phyloP scores from a whole-genome alignment of 2,888 invertebrate genomes.

The Danaus chrysippus region DNA sequence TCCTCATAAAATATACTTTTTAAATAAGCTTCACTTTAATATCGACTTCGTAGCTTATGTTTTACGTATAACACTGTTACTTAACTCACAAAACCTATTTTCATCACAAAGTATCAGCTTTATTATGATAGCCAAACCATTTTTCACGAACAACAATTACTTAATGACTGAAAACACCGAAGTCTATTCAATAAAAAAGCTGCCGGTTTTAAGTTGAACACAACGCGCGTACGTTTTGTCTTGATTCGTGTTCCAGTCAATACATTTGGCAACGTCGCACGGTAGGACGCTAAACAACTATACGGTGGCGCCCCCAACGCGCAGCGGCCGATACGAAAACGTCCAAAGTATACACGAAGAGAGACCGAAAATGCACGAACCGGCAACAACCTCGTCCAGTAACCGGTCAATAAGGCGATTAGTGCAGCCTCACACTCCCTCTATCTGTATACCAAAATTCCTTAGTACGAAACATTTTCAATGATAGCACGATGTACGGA shows the following conservation, averaged over 20 bases:
- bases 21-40: conserved; percentile 20
- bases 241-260: conserved; percentile 70
- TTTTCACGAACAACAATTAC: conserved; percentile 36
- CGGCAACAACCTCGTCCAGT: conserved; percentile 72
- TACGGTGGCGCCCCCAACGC: conserved; percentile 77
- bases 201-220: conserved; percentile 72
- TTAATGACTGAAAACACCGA: conserved; percentile 44
- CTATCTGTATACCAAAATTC: conserved; percentile 51
- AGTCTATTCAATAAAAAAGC: conserved; percentile 55
- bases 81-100: conserved; percentile 43
- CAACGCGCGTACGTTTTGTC: conserved; percentile 78
- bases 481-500: background rate
- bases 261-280: conserved; percentile 79
- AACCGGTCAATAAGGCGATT: conserved; percentile 79
- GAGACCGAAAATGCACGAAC: conserved; percentile 68
- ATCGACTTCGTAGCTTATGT: conserved; percentile 21
- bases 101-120: conserved; percentile 65
- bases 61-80: conserved; percentile 42
- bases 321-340: conserved; percentile 70
- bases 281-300: conserved; percentile 77
- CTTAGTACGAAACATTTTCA: conserved; percentile 45
- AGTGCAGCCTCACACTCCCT: conserved; percentile 61
- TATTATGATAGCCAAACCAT: conserved; percentile 50
- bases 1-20: conserved; percentile 40
- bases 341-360: conserved; percentile 60